Percentiles rank a stretch among this genome's conserved stretches.
phyloP scores from a whole-genome alignment of 2,797 vertebrate genomes.

The Picus viridis region DNA sequence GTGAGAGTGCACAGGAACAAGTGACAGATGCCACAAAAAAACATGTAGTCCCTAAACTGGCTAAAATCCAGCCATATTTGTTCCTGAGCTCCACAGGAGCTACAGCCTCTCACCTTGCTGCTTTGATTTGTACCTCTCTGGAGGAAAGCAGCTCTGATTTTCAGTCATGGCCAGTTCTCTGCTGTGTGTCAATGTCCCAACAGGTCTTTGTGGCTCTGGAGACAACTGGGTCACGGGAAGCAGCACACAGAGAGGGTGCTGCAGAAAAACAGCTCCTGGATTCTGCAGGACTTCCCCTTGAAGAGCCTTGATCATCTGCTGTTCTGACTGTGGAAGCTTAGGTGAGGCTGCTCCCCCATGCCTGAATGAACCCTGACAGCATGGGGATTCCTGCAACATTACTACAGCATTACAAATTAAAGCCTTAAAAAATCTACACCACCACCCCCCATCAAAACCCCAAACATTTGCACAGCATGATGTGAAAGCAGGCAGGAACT shows the following conservation, averaged over 20 bases:
- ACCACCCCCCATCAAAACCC: too few relatives aligned
- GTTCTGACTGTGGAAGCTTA: neutral
- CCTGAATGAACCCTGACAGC: neutral
- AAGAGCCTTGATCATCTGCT: neutral
- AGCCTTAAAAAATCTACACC: neutral
- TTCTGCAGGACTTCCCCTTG: neutral
- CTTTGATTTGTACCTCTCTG: neutral
- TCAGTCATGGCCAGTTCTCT: neutral
- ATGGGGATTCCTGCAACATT: neutral
- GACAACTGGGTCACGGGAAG: too few relatives aligned
- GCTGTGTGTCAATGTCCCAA: neutral
- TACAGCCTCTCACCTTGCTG: neutral
- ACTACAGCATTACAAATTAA: neutral
- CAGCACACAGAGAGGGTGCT: fast-evolving
- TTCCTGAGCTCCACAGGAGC: neutral
- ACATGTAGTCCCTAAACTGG: neutral
- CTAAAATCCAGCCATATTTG: neutral
- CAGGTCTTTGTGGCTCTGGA: neutral
- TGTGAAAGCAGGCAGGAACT: neutral
- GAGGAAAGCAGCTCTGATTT: neutral
- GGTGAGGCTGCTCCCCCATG: neutral
- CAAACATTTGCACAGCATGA: neutral
- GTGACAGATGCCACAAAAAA: neutral
- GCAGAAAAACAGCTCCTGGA: neutral
- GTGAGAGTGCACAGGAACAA: neutral